A percentile compares a stretch with the other conserved stretches of the same genome.
These are phyloP conservation scores for Gnathonemus longibarbis DNA, from an alignment of 2,113 vertebrate genomes.

Conservation along the genomic window DNA sequence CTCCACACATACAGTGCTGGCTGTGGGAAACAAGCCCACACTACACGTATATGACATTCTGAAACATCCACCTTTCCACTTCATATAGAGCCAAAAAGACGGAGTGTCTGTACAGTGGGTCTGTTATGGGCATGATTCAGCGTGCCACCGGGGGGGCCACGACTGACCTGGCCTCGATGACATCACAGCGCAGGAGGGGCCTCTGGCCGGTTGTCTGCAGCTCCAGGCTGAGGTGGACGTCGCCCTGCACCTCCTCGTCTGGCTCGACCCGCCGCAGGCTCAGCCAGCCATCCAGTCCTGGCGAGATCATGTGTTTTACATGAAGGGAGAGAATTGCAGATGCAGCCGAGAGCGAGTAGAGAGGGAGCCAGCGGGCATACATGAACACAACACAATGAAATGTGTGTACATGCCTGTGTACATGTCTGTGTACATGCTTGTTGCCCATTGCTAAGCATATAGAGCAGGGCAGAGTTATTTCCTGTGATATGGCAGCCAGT, in stretches of 20 bases:
- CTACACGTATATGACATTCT: neutral
- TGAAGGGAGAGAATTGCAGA: neutral
- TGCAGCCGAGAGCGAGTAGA: neutral
- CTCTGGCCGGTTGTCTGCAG: slow-evolving; percentile 47
- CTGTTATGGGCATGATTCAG: neutral
- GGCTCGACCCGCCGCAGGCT: slow-evolving; percentile 73
- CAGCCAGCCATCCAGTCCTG: slow-evolving; percentile 80
- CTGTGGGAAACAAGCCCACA: neutral
- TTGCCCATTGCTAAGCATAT: neutral
- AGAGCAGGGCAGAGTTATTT: neutral
- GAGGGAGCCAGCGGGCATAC: neutral
- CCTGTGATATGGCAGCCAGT: neutral
- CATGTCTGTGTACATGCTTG: neutral
- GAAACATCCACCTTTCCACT: neutral
- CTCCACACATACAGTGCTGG: neutral
- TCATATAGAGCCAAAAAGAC: neutral
- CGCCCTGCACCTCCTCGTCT: slow-evolving; percentile 78
- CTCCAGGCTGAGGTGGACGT: slow-evolving; percentile 69
- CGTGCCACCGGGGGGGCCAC: neutral
- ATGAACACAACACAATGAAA: neutral
- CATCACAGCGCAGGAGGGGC: slow-evolving; percentile 60
- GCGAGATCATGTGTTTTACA: neutral
- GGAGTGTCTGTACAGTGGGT: neutral
- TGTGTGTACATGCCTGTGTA: neutral
- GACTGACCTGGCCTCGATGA: slow-evolving; percentile 74